phyloP scores from a whole-genome alignment of 2,888 invertebrate genomes.

The Thelaira solivaga region DNA sequence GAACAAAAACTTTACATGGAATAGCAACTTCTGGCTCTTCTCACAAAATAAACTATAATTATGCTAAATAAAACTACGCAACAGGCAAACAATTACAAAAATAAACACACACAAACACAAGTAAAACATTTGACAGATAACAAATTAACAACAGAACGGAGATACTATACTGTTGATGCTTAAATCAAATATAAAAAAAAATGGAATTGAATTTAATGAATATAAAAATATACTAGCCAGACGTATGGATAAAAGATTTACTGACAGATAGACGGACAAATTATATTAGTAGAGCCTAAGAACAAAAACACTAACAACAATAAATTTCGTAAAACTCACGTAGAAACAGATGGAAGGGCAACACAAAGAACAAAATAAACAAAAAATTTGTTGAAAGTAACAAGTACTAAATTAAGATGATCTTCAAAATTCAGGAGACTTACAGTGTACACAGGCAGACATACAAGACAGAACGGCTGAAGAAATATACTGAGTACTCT shows the following conservation, averaged over 20 bases:
- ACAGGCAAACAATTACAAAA: slow-evolving; percentile 1
- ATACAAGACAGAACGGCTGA: too few species aligned
- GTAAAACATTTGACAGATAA: slow-evolving; percentile 37
- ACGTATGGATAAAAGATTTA: neutral
- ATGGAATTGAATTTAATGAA: neutral
- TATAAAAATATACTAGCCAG: slow-evolving; percentile 10
- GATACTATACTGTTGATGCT: neutral
- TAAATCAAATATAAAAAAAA: neutral
- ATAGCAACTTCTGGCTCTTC: too few species aligned
- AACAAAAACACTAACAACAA: slow-evolving; percentile 19
- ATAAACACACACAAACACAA: neutral
- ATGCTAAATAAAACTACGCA: slow-evolving; percentile 32
- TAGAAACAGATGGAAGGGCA: neutral
- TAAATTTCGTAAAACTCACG: neutral
- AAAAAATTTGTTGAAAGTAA: slow-evolving; percentile 33
- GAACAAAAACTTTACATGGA: too few species aligned
- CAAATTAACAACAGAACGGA: slow-evolving; percentile 39
- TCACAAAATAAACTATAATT: slow-evolving; percentile 14
- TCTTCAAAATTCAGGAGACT: slow-evolving; percentile 24
- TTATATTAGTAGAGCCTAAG: slow-evolving; percentile 1
- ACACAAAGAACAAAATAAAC: neutral
- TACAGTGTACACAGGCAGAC: neutral
- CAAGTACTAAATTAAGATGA: slow-evolving; percentile 49
- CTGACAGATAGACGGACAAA: slow-evolving; percentile 14
- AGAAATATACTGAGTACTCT: slow-evolving; percentile 10